Base-by-base conservation (phyloP, 2,113 vertebrate species). In the Phodopus roborovskii region DNA sequence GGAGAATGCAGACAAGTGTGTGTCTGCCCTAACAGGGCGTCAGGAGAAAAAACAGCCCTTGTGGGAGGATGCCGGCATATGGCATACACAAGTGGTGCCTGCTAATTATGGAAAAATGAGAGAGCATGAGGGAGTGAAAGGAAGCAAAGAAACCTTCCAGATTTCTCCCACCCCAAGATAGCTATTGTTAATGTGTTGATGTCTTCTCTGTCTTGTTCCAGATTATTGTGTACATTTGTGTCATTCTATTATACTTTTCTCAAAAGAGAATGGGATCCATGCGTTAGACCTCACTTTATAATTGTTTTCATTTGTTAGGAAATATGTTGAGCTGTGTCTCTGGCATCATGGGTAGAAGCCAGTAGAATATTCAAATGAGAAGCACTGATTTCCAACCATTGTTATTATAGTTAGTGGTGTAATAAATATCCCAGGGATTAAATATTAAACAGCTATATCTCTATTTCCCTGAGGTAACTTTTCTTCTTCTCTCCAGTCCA, bases 71-170 rank as follows among this genome's bases (percentile, higher is more conserved):
- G 58, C 48, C 45, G 7, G 90, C 95, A 88, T 92, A 95, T 84
- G 96, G 89, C 30, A 22, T 48, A 24, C 45, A 90, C 74, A 88
- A 92, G 60, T 79, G 83, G 79, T 26, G 28, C 64, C n/a, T 53
- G 64, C 95, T 95, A 95, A 94, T 68, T 94, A 77, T 84, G 96
- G 91, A 92, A 92, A 94, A 84, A 96, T 83, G 93, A 95, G 96
- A 92, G 93, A 96, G 73, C 82, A 66, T 22, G 81, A 74, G 62
- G 24, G 50, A 92, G 36, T 64, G 9, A 87, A 92, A 95, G 88
- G 48, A 92, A 97, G 81, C 62, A 73, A 78, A 95, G 70, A 96
- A 90, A 62, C 50, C 42, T 7, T 74, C 68, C 89, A 92, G 92
- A 95, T 94, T 95, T 74, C 83, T 60, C 1, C 62, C 36, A n/a